These are phyloP conservation scores for Exocentrus adspersus DNA, from an alignment of 2,888 invertebrate genomes.

Conservation along the genomic window DNA sequence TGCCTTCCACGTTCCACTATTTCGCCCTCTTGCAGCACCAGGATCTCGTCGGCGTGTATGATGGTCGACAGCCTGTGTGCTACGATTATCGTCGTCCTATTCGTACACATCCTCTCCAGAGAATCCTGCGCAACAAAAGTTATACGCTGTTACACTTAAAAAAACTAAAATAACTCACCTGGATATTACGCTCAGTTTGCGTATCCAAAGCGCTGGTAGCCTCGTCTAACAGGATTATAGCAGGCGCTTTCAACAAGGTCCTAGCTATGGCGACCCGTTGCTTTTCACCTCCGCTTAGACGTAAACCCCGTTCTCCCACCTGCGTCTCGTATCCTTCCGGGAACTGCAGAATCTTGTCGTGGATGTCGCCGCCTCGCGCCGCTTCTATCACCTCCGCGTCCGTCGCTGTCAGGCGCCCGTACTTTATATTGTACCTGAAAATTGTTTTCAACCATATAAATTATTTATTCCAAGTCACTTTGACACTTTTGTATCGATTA, in stretches of 20 bases:
- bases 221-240: constrained; percentile 92
- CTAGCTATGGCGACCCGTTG: constrained; percentile 97
- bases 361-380: constrained; percentile 93
- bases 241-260: constrained; percentile 91
- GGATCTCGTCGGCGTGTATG: constrained; percentile 93
- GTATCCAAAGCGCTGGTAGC: constrained; percentile 96
- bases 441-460: too few species aligned
- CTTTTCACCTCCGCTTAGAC: constrained; percentile 97
- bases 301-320: constrained; percentile 95
- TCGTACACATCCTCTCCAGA: constrained; percentile 78
- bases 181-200: constrained; percentile 91
- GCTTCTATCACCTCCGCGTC: constrained; percentile 88
- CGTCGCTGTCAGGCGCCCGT: constrained; percentile 82
- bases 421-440: constrained; percentile 89
- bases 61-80: constrained; percentile 95
- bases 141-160: neutral
- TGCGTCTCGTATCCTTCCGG: constrained; percentile 89
- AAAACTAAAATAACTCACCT: constrained; percentile 67
- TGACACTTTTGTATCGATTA: too few species aligned
- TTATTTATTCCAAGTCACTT: too few species aligned
- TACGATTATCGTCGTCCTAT: constrained; percentile 92
- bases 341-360: constrained; percentile 90
- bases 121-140: constrained; percentile 68
- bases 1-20: constrained; percentile 91
- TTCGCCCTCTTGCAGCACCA: constrained; percentile 90